phyloP scores from a whole-genome alignment of 2,888 invertebrate genomes.

The Caenorhabditis japonica region DNA sequence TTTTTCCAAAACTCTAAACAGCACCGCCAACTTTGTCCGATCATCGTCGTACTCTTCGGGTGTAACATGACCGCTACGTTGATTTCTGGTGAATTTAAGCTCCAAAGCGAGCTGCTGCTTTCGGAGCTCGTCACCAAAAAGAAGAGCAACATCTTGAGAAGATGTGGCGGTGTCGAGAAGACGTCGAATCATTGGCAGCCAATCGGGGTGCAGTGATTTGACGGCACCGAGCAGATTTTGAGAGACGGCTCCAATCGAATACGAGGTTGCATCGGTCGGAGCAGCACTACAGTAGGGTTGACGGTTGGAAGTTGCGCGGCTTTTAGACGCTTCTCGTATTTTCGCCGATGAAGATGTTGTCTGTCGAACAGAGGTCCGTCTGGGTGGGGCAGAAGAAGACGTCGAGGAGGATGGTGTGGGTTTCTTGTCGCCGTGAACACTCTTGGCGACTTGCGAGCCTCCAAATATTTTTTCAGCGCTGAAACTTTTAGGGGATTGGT shows the following conservation, averaged over 20 bases:
- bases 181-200: constrained; percentile 34
- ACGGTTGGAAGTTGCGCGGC: background rate
- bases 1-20: constrained; percentile 20
- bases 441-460: constrained; percentile 20
- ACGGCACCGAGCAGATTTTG: constrained; percentile 46
- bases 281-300: constrained; percentile 47
- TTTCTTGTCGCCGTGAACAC: constrained; percentile 22
- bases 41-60: constrained; percentile 9
- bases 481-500: background rate
- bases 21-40: constrained; percentile 3
- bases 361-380: background rate
- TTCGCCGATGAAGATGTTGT: constrained; percentile 39
- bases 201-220: constrained; percentile 47
- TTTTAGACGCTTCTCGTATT: background rate
- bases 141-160: constrained; percentile 4
- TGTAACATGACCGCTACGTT: background rate
- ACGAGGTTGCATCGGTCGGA: constrained; percentile 20
- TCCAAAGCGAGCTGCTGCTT: constrained; percentile 9
- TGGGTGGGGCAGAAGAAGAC: background rate
- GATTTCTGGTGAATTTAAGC: constrained; percentile 16
- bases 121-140: constrained; percentile 14
- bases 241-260: constrained; percentile 27
- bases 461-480: constrained; percentile 36
- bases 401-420: background rate
- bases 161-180: constrained; percentile 2